Evolutionary conservation across 2,797 vertebrate genomes (phyloP).

Genomic region (Serranus cabrilla): DNA sequence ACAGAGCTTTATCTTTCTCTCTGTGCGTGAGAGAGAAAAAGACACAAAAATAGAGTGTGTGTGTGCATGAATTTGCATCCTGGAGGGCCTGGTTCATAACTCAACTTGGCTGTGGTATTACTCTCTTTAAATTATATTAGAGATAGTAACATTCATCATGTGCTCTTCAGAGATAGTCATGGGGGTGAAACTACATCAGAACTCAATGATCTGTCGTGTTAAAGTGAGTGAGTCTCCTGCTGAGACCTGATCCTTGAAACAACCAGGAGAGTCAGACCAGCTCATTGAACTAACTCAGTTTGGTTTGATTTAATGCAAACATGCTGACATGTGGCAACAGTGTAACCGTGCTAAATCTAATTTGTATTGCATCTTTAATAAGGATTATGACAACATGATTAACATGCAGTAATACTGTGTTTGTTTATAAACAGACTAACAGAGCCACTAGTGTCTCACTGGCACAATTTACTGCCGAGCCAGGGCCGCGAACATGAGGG

Average conservation of each 20-base stretch:
- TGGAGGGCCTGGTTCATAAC: constrained; percentile 31
- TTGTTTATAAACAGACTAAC: no score
- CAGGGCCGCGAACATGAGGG: no score
- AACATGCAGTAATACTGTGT: no score
- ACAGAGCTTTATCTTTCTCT: constrained; percentile 21
- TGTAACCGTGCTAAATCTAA: no score
- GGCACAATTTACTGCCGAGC: no score
- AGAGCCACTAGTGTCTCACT: no score
- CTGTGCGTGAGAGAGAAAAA: not conserved
- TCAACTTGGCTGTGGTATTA: constrained; percentile 25
- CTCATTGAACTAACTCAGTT: no score
- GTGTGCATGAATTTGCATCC: constrained; percentile 23
- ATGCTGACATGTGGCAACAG: no score
- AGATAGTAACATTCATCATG: constrained; percentile 46
- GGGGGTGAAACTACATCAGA: constrained; percentile 19
- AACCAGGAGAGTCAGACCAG: not conserved
- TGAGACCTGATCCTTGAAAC: not conserved
- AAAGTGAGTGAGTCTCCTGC: constrained; percentile 3
- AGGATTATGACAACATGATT: no score
- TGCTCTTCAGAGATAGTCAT: constrained; percentile 24
- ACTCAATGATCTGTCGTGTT: not conserved
- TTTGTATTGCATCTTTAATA: no score
- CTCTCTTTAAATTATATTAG: constrained; percentile 46
- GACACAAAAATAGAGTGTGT: constrained; percentile 16
- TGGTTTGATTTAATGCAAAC: no score